Conservation (phyloP, 1,140 invertebrate species). For the Panagrolaimus sp. region DNA sequence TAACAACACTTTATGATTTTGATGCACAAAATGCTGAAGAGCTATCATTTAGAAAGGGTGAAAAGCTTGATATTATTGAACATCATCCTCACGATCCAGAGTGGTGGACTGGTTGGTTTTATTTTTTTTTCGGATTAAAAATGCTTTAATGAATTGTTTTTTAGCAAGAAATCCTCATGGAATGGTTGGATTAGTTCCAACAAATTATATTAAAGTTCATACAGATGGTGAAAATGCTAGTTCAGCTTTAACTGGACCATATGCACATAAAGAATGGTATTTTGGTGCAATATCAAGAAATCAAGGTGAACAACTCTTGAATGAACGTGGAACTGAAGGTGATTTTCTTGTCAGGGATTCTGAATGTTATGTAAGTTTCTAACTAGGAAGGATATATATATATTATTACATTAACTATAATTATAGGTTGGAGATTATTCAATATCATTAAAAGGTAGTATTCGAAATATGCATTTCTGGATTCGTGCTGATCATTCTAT, state of each 20-base stretch:
- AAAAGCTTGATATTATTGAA: constrained; percentile 65
- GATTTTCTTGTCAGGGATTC: constrained; percentile 96
- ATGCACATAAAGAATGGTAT: constrained; percentile 81
- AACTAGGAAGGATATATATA: constrained; percentile 11
- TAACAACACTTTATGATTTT: constrained; percentile 86
- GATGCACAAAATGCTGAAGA: constrained; percentile 92
- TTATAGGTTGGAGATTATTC: constrained; percentile 91
- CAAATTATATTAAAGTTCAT: constrained; percentile 79
- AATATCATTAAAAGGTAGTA: constrained; percentile 91
- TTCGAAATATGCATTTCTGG: constrained; percentile 96
- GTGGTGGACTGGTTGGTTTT: constrained; percentile 74
- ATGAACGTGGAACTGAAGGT: constrained; percentile 86
- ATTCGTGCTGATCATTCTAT: constrained; percentile 79
- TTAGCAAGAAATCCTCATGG: constrained; percentile 78
- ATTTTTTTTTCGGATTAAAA: too few species aligned
- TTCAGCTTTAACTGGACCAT: constrained; percentile 64
- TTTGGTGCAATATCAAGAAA: constrained; percentile 86
- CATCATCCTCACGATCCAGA: constrained; percentile 90
- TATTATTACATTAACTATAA: constrained; percentile 18
- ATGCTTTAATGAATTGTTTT: too few species aligned
- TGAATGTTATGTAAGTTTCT: constrained; percentile 87
- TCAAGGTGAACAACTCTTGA: constrained; percentile 87
- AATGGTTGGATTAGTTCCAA: constrained; percentile 81
- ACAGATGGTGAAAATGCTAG: too few species aligned
- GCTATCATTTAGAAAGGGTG: constrained; percentile 84